These are phyloP conservation scores for Mus minutoides DNA, from an alignment of 2,797 vertebrate genomes.

Conservation along the genomic window DNA sequence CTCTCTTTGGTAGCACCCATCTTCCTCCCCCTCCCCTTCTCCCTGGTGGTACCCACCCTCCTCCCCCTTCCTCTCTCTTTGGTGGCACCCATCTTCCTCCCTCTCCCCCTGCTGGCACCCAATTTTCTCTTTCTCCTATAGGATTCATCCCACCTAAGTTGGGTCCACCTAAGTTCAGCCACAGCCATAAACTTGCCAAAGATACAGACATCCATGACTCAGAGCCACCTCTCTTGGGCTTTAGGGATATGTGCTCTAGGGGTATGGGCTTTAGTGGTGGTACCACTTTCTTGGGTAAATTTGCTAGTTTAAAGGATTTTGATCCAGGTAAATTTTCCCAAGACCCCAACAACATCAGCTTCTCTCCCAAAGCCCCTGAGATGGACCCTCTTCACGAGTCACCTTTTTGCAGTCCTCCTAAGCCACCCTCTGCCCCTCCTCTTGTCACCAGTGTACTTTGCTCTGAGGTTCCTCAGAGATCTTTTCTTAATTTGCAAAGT, in stretches of 20 bases:
- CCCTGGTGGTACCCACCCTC: neutral
- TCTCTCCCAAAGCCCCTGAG: fast-evolving
- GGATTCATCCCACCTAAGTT: neutral
- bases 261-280: fast-evolving
- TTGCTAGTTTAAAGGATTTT: neutral
- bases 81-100: neutral
- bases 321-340: neutral
- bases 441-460: fast-evolving
- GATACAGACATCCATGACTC: fast-evolving
- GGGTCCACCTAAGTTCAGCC: neutral
- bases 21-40: neutral
- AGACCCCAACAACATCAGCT: fast-evolving
- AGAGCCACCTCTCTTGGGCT: neutral
- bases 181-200: fast-evolving
- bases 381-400: fast-evolving
- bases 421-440: neutral
- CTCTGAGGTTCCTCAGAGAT: fast-evolving
- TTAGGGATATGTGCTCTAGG: too few species aligned
- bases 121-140: neutral
- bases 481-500: neutral
- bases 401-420: neutral
- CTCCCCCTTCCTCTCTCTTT: neutral
- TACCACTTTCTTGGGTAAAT: neutral
- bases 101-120: fast-evolving
- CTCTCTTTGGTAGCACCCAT: neutral